Base-by-base conservation (phyloP, 2,113 vertebrate genomes). In the Muntiacus muntjak region DNA sequence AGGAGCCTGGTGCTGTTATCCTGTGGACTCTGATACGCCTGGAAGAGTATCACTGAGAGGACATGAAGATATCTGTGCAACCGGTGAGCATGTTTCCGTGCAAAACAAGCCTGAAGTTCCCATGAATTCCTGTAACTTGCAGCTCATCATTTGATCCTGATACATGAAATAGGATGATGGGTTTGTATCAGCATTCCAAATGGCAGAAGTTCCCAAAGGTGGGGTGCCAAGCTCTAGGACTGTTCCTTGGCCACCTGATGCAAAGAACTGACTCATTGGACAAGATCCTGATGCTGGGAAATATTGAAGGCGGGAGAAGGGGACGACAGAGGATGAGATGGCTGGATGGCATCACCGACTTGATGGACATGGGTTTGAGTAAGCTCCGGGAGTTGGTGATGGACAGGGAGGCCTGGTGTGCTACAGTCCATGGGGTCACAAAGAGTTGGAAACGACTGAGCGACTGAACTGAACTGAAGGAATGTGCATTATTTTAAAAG, bases 381-480 rank as follows among this genome's bases (percentile, higher is more conserved):
- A 0, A 9, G 11, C 21, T 12, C 67, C 0, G 0, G 67, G n/a
- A 71, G n/a, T 1, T 40, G 19, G n/a, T 71, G 67, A 23, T 71
- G 67, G n/a, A 71, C n/a, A 71, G 19, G 10, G 67, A 40, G n/a
- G 67, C 19, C 67, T 71, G n/a, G 19, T 10, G 5, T 40, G 67
- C 67, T 71, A 2, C 10, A 1, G n/a, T 40, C 11, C 67, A 71
- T 40, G 8, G 19, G 19, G n/a, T 71, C 10, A 1, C n/a, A 71
- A 67, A 67, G n/a, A 71, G 67, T 71, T 0, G 0, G n/a, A 71
- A 19, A 23, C 0, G 1, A 36, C 67, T 71, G 67, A 71, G n/a
- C n/a, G 3, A 71, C 5, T 40, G n/a, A 71, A 71, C 9, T 11
- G 9, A 36, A 71, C n/a, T 71, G 19, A 74, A 76, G 36, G 36